phyloP scores from a whole-genome alignment of 2,797 vertebrate species.

The Dipus sagitta region DNA sequence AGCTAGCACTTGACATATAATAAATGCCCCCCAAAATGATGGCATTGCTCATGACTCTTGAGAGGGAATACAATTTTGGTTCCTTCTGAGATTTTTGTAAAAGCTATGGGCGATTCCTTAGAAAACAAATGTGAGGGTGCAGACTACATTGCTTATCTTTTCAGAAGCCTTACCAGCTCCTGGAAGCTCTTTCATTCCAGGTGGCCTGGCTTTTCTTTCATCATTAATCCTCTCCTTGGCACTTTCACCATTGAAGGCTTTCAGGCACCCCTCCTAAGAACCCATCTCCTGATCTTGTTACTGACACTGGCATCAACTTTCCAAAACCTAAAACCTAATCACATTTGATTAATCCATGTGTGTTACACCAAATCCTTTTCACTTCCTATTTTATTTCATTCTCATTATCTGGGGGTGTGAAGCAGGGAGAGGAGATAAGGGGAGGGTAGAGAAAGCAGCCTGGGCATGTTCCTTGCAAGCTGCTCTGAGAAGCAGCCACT shows the following conservation, averaged over 20 bases:
- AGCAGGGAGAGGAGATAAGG: background rate
- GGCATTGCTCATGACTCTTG: background rate
- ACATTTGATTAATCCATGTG: background rate
- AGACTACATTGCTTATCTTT: background rate
- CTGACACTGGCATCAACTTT: constrained; percentile 6
- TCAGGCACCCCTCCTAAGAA: background rate
- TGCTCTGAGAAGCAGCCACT: background rate
- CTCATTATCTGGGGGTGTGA: background rate
- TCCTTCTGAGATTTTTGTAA: constrained; percentile 16
- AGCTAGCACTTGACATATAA: background rate
- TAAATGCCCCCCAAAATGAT: background rate
- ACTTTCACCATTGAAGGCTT: background rate
- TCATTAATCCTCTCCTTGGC: background rate
- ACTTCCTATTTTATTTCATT: constrained; percentile 1
- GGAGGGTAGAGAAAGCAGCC: background rate
- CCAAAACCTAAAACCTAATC: constrained; percentile 32
- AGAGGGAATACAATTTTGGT: background rate
- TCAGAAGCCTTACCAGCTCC: background rate
- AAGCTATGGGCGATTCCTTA: background rate
- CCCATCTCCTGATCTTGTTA: constrained; percentile 9
- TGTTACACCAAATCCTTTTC: background rate
- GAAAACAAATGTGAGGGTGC: background rate
- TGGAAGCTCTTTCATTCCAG: background rate
- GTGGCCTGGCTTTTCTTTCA: background rate
- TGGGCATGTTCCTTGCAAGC: background rate